Base-by-base conservation (phyloP, 2,888 invertebrate species). In the Callyntrura guangdongensis region DNA sequence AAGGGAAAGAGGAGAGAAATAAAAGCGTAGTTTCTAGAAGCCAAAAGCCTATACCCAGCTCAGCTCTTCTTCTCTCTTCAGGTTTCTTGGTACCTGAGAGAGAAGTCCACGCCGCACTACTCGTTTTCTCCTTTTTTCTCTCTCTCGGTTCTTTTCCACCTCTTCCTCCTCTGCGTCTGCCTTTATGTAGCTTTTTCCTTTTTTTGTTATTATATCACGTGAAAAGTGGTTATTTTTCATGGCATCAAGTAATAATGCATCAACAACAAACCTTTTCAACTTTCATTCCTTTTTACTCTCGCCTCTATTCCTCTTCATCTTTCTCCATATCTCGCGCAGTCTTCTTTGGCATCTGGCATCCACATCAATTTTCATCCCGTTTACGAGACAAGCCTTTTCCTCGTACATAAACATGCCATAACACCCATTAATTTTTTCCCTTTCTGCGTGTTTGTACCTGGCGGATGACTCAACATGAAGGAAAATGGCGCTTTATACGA, bases 191-290 rank as follows among this genome's bases (percentile, higher is more conserved):
- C n/a, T n/a, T n/a, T n/a, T n/a, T n/a, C n/a, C n/a, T n/a, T 22
- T 64, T 72, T 85, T 56, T 79, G 67, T 90, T 90, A 79, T 85
- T 79, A 90, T 81, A 85, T 79, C 90, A 90, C 83, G 90, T 69
- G 67, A 85, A 90, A 90, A 90, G 85, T 90, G 90, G 85, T 22
- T 81, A 85, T 90, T 85, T 90, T 90, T 90, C 85, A 90, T 90
- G 56, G 83, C 82, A 90, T 84, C 90, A 90, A 90, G 77, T 86
- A 74, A 90, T 90, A 90, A 90, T 90, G 81, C 90, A 90, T 90
- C 90, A 85, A 88, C 88, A 88, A 82, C 79, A 69, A 67, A 74
- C 79, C 90, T 85, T 67, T 85, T 79, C 85, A 79, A 79, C 90
- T 89, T 89, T 89, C 89, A 83, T 83, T 83, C 74, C 69, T 53